phyloP scores from a whole-genome alignment of 2,888 invertebrate species.

The Diarsia mendica region DNA sequence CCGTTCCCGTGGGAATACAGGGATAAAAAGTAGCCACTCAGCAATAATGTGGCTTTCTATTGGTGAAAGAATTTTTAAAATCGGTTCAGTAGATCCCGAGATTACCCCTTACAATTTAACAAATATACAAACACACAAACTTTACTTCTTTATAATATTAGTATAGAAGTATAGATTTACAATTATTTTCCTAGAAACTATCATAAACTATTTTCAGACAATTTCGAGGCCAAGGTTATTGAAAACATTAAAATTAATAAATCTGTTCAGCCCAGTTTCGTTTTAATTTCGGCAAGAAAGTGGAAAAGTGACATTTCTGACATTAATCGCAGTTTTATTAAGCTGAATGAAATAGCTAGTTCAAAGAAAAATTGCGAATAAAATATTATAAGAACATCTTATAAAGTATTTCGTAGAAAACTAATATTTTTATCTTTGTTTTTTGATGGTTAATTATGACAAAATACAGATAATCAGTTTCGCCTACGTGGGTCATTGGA shows the following conservation, averaged over 20 bases:
- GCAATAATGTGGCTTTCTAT: too few species aligned
- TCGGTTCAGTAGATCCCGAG: too few species aligned
- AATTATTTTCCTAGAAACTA: conserved; percentile 27
- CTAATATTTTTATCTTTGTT: conserved; percentile 8
- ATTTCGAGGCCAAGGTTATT: conserved; percentile 49
- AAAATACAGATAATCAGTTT: conserved; percentile 19
- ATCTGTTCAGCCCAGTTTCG: conserved; percentile 16
- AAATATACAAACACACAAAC: too few species aligned
- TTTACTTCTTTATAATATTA: too few species aligned
- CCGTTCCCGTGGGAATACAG: too few species aligned
- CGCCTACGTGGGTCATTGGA: conserved; percentile 1
- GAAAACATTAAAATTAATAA: not conserved
- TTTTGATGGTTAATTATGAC: not conserved
- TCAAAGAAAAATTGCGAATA: conserved; percentile 28
- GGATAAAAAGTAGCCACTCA: too few species aligned
- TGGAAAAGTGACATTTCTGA: conserved; percentile 29
- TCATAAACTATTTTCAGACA: conserved; percentile 15
- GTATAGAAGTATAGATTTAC: too few species aligned
- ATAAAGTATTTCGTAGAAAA: conserved; percentile 20
- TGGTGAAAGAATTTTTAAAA: too few species aligned
- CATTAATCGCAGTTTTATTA: conserved; percentile 35
- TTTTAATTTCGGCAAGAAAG: conserved; percentile 13
- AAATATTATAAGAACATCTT: conserved; percentile 9
- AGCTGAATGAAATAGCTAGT: not conserved
- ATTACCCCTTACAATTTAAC: too few species aligned